phyloP scores from a whole-genome alignment of 2,113 vertebrate species.

The Sander vitreus region DNA sequence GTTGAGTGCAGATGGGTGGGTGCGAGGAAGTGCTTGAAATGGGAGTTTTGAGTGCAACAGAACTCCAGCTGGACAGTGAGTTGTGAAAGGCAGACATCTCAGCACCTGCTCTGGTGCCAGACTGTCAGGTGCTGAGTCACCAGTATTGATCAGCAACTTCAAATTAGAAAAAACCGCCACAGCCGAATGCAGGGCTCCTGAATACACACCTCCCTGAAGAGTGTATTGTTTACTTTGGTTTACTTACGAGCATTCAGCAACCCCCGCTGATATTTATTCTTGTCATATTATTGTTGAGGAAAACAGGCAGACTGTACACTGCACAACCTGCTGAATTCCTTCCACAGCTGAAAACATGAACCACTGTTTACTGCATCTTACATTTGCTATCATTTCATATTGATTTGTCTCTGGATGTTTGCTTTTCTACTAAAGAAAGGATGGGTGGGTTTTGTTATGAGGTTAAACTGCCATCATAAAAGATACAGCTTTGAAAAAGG shows the following conservation, averaged over 20 bases:
- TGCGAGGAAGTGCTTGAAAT: slow-evolving; percentile 13
- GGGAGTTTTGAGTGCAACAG: slow-evolving; percentile 9
- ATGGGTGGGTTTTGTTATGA: not conserved
- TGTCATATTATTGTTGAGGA: slow-evolving; percentile 7
- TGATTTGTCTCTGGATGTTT: slow-evolving; percentile 1
- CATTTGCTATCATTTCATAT: not conserved
- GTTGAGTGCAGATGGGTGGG: not conserved
- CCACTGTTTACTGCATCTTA: not conserved
- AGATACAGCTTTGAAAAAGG: not conserved
- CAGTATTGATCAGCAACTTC: slow-evolving; percentile 54
- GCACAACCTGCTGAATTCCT: slow-evolving; percentile 1
- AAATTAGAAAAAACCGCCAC: slow-evolving; percentile 1
- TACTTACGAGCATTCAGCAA: slow-evolving; percentile 2
- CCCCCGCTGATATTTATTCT: slow-evolving; percentile 23
- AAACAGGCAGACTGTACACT: not conserved
- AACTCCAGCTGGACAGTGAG: slow-evolving; percentile 19
- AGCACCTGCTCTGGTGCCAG: slow-evolving; percentile 27
- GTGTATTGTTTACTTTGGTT: slow-evolving; percentile 15
- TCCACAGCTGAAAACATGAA: not conserved
- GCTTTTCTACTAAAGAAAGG: not conserved
- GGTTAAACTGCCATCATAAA: not conserved
- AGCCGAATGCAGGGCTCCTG: slow-evolving; percentile 5
- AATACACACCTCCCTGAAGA: slow-evolving; percentile 4
- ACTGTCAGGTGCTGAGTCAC: slow-evolving; percentile 46
- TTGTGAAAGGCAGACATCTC: slow-evolving; percentile 33